Evolutionary conservation across 2,888 invertebrate species (phyloP).

Genomic region (Pyrrhia umbra): DNA sequence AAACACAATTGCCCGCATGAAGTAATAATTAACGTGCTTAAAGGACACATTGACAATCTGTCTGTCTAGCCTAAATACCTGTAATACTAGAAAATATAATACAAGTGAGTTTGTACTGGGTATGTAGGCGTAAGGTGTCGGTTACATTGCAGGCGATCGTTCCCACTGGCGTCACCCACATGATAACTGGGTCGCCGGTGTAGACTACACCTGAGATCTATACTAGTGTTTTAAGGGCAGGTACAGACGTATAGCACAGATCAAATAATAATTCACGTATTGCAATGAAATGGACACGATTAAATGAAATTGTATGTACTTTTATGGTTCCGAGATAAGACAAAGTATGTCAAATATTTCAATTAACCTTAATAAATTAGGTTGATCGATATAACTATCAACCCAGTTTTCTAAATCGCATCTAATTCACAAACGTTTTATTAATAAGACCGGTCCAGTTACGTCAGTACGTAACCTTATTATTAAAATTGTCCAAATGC

Average conservation of each 20-base stretch:
- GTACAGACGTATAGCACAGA: background rate
- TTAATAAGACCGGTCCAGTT: background rate
- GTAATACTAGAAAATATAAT: constrained; percentile 30
- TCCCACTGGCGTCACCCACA: constrained; percentile 28
- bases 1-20: constrained; percentile 33
- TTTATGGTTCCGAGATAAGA: too few species aligned
- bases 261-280: too few species aligned
- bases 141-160: constrained; percentile 33
- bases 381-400: constrained; percentile 12
- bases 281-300: too few species aligned
- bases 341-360: constrained; percentile 2
- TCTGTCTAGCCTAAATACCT: constrained; percentile 31
- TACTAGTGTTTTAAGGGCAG: background rate
- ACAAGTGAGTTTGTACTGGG: constrained; percentile 1
- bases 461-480: too few species aligned
- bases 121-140: constrained; percentile 22
- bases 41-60: constrained; percentile 24
- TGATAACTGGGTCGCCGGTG: constrained; percentile 30
- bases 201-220: constrained; percentile 5
- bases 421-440: too few species aligned
- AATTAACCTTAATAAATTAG: constrained; percentile 30
- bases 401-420: constrained; percentile 13
- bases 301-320: too few species aligned
- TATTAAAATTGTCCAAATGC: too few species aligned
- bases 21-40: constrained; percentile 9